These are phyloP conservation scores for Tyrophagus putrescentiae DNA, from an alignment of 1,140 invertebrate species.

Conservation along the genomic window DNA sequence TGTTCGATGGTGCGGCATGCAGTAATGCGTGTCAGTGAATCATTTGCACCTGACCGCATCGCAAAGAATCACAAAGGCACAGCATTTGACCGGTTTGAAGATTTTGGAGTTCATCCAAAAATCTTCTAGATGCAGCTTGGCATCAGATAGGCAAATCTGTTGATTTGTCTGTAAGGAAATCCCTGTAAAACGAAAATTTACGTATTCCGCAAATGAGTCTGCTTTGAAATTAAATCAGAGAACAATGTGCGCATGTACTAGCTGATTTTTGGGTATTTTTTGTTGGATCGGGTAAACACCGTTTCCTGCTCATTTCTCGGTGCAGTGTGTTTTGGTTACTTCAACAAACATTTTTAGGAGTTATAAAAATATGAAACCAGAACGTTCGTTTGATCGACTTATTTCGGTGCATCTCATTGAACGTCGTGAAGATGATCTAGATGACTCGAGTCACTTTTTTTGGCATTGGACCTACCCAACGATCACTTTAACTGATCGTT, in stretches of 20 bases:
- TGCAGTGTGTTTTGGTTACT: neutral
- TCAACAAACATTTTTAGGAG: neutral
- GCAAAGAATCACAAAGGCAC: too few species aligned
- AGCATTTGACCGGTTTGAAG: too few species aligned
- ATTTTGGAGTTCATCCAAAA: too few species aligned
- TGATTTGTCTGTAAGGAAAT: too few species aligned
- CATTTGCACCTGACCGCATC: too few species aligned
- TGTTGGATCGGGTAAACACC: neutral
- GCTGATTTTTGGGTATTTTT: neutral
- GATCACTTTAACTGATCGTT: neutral
- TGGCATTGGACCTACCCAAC: constrained; percentile 18
- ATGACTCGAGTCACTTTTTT: neutral
- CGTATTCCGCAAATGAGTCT: too few species aligned
- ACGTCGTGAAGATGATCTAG: neutral
- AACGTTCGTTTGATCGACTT: constrained; percentile 10
- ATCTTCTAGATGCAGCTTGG: too few species aligned
- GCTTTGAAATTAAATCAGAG: neutral
- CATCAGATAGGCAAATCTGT: too few species aligned
- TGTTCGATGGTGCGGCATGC: too few species aligned
- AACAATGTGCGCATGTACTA: neutral
- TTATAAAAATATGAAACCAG: neutral
- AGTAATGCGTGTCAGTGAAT: too few species aligned
- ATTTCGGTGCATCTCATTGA: constrained; percentile 13
- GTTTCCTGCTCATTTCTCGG: too few species aligned
- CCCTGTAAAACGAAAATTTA: too few species aligned